These are phyloP conservation scores for Fistularia tabacaria DNA, from an alignment of 2,797 vertebrate genomes.

Conservation along the genomic window DNA sequence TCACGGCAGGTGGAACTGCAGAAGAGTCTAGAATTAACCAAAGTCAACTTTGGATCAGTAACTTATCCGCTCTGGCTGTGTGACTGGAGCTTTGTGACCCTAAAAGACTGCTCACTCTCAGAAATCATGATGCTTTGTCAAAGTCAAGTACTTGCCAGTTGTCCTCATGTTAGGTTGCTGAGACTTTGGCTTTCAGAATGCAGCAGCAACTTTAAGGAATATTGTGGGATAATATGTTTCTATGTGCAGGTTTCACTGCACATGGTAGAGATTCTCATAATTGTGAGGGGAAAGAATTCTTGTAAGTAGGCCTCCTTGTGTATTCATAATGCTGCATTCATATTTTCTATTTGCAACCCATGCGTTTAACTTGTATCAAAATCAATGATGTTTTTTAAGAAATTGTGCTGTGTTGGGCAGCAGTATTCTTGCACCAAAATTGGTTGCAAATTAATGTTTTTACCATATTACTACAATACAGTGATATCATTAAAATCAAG, in stretches of 20 bases:
- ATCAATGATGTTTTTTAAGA: not conserved
- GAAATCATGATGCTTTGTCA: conserved; percentile 6
- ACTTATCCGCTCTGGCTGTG: conserved; percentile 23
- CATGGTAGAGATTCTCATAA: too few species aligned
- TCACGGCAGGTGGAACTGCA: conserved; percentile 21
- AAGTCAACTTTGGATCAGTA: conserved; percentile 5
- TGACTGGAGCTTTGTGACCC: conserved; percentile 13
- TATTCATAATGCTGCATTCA: too few species aligned
- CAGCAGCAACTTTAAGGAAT: not conserved
- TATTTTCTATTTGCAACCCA: too few species aligned
- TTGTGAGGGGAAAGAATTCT: too few species aligned
- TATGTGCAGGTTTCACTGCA: too few species aligned
- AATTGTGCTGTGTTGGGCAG: not conserved
- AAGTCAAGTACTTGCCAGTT: conserved; percentile 5
- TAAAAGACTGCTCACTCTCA: not conserved
- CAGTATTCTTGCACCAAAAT: not conserved
- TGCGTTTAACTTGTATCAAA: too few species aligned
- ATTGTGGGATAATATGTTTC: not conserved
- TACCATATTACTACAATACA: too few species aligned
- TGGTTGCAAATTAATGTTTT: not conserved
- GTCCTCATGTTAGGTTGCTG: not conserved
- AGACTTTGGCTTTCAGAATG: conserved; percentile 6
- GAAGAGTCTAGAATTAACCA: conserved; percentile 16
- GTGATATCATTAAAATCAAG: not conserved
- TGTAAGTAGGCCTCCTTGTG: too few species aligned